Evolutionary conservation across 64 coral and sea anemone genomes (phyloP).

Genomic region (Porites australiensis): DNA sequence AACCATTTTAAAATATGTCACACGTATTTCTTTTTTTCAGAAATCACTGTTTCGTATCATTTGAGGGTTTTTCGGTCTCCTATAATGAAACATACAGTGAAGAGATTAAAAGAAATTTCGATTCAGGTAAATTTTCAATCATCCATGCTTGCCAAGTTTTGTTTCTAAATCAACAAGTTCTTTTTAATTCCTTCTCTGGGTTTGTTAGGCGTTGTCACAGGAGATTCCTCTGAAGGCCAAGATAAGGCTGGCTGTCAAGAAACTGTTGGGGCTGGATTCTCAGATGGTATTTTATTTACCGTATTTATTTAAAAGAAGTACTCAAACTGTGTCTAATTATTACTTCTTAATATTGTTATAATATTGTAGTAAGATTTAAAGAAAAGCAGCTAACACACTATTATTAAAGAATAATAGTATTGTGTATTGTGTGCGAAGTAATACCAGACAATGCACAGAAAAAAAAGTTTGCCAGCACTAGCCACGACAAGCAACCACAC

Average conservation of each 20-base stretch:
- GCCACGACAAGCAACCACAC: too few species aligned
- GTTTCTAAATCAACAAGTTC: neutral
- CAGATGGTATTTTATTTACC: slow-evolving; percentile 3
- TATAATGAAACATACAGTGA: slow-evolving; percentile 27
- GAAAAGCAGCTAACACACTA: too few species aligned
- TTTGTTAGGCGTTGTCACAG: neutral
- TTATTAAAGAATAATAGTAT: too few species aligned
- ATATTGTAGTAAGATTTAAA: too few species aligned
- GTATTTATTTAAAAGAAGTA: too few species aligned
- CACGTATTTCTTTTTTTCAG: neutral
- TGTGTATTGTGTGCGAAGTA: too few species aligned
- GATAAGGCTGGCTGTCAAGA: neutral
- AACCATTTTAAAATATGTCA: neutral
- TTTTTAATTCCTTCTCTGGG: neutral
- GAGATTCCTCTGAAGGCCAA: neutral
- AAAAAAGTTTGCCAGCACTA: too few species aligned
- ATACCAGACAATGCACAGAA: too few species aligned
- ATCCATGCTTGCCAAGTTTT: too few species aligned
- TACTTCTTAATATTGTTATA: too few species aligned
- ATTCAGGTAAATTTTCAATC: neutral
- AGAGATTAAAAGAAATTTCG: slow-evolving; percentile 6
- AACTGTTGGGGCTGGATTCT: neutral
- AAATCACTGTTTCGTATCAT: slow-evolving; percentile 46
- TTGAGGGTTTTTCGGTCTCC: slow-evolving; percentile 11
- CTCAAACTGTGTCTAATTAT: too few species aligned